Conservation (phyloP, 92 coral and sea anemone species). For the Porites cylindrica region DNA sequence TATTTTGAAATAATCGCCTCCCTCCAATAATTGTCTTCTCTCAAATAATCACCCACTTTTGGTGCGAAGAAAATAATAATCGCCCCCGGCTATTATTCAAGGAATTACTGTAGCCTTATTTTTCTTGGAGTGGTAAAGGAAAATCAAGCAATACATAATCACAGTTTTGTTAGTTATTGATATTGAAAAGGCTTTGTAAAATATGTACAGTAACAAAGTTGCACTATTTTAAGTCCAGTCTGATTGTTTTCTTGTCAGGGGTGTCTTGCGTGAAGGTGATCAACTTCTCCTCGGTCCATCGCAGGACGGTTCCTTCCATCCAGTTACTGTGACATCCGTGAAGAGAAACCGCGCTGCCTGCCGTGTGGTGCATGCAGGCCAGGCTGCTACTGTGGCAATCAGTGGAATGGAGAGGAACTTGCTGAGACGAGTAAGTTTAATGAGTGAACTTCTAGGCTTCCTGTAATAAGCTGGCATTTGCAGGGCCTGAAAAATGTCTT, state of each 20-base stretch:
- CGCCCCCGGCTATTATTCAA: too few species aligned
- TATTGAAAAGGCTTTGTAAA: too few species aligned
- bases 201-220: background rate
- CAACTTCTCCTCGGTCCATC: conserved; percentile 86
- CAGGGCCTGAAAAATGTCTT: too few species aligned
- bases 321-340: conserved; percentile 83
- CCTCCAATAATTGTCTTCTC: too few species aligned
- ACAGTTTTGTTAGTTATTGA: too few species aligned
- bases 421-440: conserved; percentile 81
- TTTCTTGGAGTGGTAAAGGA: too few species aligned
- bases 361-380: conserved; percentile 94
- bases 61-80: too few species aligned
- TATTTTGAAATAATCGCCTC: too few species aligned
- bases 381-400: conserved; percentile 94
- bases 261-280: conserved; percentile 95
- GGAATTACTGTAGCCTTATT: too few species aligned
- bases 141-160: too few species aligned
- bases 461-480: background rate
- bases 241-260: conserved; percentile 58
- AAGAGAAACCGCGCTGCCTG: conserved; percentile 96
- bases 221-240: too few species aligned
- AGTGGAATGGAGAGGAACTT: conserved; percentile 83
- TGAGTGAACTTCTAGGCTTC: background rate
- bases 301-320: conserved; percentile 75
- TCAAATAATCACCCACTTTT: too few species aligned